Conservation (phyloP, 2,797 vertebrate genomes). For the Peromyscus attwateri region DNA sequence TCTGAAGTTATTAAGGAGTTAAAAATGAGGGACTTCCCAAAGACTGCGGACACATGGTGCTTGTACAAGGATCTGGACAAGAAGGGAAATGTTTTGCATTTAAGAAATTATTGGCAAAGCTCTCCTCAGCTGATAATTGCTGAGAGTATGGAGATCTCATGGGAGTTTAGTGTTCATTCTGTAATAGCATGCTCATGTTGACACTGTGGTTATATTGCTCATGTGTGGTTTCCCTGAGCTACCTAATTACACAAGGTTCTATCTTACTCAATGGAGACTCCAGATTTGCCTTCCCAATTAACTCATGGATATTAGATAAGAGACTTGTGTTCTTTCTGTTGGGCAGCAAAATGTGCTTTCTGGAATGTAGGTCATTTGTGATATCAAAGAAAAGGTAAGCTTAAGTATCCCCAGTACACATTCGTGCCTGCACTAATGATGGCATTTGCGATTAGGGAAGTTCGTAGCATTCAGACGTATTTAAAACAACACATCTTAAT, state of each 20-base stretch:
- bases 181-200: not conserved
- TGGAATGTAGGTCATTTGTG: constrained; percentile 63
- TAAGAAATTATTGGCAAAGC: not conserved
- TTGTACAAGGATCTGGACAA: not conserved
- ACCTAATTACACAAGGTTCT: constrained; percentile 70
- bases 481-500: not conserved
- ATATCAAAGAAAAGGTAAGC: not conserved
- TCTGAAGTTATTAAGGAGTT: constrained; percentile 33
- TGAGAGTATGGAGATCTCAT: constrained; percentile 6
- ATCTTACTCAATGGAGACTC: constrained; percentile 62
- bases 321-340: constrained; percentile 70
- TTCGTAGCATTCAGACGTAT: not conserved
- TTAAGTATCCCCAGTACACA: not conserved
- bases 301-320: constrained; percentile 76
- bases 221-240: constrained; percentile 36
- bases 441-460: not conserved
- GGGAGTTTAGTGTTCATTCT: constrained; percentile 31
- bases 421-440: not conserved
- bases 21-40: not conserved
- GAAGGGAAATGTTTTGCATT: not conserved
- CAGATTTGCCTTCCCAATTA: constrained; percentile 77
- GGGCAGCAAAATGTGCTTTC: constrained; percentile 58
- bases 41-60: not conserved
- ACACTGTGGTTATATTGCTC: constrained; percentile 58
- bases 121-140: constrained; percentile 57